phyloP scores from a whole-genome alignment of 2,797 vertebrate species.

The Leptoclinus maculatus region DNA sequence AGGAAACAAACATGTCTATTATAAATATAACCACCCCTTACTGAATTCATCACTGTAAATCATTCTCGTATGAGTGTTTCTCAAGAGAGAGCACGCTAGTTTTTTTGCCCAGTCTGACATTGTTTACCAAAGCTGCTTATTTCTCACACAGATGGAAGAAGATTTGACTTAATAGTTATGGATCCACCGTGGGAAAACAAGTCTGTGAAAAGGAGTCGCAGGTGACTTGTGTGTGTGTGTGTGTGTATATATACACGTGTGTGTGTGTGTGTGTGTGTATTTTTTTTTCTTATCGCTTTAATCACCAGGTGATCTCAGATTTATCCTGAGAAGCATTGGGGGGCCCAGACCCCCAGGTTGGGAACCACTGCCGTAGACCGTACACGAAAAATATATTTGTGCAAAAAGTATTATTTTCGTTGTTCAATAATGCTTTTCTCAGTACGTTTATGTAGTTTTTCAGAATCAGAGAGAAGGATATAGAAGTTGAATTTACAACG shows the following conservation, averaged over 20 bases:
- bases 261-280: no score
- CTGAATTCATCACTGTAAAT: background rate
- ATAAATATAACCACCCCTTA: background rate
- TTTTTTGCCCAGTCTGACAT: background rate
- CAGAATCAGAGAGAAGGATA: background rate
- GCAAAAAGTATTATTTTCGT: background rate
- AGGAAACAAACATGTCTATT: background rate
- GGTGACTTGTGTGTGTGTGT: conserved; percentile 76
- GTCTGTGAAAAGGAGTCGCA: conserved; percentile 95
- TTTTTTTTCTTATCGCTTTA: no score
- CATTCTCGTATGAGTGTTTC: conserved; percentile 8
- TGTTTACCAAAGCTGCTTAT: conserved; percentile 26
- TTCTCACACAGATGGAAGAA: conserved; percentile 84
- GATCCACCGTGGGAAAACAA: conserved; percentile 99
- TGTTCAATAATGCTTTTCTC: background rate
- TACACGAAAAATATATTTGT: background rate
- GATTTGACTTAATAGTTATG: conserved; percentile 91
- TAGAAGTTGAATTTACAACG: background rate
- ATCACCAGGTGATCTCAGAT: no score
- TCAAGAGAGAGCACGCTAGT: background rate
- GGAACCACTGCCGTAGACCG: background rate
- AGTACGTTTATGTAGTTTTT: background rate
- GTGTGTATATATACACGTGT: no score
- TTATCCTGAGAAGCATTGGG: background rate
- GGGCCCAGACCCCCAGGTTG: background rate